phyloP scores from a whole-genome alignment of 2,888 invertebrate species.

The Pyrrhopygopsis socrates region DNA sequence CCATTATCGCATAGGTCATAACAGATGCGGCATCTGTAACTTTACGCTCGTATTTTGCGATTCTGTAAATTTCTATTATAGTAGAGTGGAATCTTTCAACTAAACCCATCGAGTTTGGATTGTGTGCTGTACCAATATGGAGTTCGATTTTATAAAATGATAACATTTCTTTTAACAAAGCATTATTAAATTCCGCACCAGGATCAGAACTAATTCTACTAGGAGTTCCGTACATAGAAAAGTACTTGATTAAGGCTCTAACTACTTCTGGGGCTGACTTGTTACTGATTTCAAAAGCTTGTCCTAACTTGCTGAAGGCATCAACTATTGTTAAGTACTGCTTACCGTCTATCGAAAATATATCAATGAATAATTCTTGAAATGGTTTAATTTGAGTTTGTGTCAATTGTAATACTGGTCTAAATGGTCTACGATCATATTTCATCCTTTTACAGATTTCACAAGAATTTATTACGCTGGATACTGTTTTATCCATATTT shows the following conservation, averaged over 20 bases:
- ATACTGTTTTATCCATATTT: slow-evolving; percentile 65
- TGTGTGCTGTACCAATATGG: slow-evolving; percentile 18
- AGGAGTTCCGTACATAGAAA: slow-evolving; percentile 51
- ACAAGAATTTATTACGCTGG: slow-evolving; percentile 79
- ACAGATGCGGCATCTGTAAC: slow-evolving; percentile 19
- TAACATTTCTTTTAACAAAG: slow-evolving; percentile 10
- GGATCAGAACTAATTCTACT: slow-evolving; percentile 29
- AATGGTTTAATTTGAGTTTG: slow-evolving; percentile 49
- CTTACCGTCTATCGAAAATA: neutral
- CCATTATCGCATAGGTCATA: slow-evolving; percentile 8
- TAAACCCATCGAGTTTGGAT: neutral
- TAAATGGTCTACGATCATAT: slow-evolving; percentile 67
- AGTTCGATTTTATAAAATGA: slow-evolving; percentile 30
- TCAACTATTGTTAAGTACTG: slow-evolving; percentile 37
- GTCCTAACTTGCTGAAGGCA: slow-evolving; percentile 29
- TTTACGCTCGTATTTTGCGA: slow-evolving; percentile 69
- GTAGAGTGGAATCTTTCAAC: neutral
- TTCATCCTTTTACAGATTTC: slow-evolving; percentile 77
- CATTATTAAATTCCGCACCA: slow-evolving; percentile 41
- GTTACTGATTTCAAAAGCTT: slow-evolving; percentile 60
- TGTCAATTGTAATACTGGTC: slow-evolving; percentile 34
- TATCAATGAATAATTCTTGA: slow-evolving; percentile 10
- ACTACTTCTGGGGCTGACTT: slow-evolving; percentile 65
- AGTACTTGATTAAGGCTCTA: neutral
- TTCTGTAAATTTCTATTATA: slow-evolving; percentile 27